Evolutionary conservation across 2,797 vertebrate genomes (phyloP).

Genomic region (Manis pentadactyla): DNA sequence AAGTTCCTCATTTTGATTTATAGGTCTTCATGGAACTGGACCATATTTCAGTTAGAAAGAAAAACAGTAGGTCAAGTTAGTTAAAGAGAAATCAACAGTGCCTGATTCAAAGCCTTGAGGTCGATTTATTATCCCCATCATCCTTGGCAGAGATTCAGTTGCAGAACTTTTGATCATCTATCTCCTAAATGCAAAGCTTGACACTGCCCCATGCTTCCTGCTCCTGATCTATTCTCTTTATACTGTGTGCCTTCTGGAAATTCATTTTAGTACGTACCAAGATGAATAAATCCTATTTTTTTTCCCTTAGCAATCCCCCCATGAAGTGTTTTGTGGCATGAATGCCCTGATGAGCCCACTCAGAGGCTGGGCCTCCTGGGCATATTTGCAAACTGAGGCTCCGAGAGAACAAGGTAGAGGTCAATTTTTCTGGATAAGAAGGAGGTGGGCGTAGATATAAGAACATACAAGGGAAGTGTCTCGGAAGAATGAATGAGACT

Average conservation of each 20-base stretch:
- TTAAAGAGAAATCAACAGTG: constrained; percentile 44
- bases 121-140: background rate
- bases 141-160: background rate
- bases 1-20: constrained; percentile 51
- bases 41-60: constrained; percentile 30
- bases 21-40: constrained; percentile 32
- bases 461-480: background rate
- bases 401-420: background rate
- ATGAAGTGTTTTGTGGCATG: background rate
- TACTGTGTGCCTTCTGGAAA: background rate
- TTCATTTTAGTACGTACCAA: background rate
- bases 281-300: background rate
- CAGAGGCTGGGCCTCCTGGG: background rate
- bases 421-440: background rate
- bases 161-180: background rate
- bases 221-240: background rate
- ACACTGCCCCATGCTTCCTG: background rate
- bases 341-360: background rate
- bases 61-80: constrained; percentile 18
- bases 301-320: background rate
- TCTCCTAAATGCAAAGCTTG: background rate
- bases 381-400: background rate
- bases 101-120: background rate
- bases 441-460: background rate
- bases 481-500: background rate